phyloP scores from a whole-genome alignment of 1,140 invertebrate genomes.

The Zaprionus davidi region DNA sequence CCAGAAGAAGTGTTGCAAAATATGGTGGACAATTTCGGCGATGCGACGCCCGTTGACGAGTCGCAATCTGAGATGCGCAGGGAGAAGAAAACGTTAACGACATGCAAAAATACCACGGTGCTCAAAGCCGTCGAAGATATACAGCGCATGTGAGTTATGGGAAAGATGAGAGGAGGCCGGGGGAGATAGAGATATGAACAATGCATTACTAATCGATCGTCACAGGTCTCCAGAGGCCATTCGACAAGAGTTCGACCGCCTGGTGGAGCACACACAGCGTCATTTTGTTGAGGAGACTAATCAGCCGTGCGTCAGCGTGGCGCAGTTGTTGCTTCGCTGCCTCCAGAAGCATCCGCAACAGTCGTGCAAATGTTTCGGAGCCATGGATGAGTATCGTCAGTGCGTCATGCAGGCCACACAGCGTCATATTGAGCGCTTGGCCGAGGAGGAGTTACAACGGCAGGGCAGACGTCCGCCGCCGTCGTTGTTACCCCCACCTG shows the following conservation, averaged over 20 bases:
- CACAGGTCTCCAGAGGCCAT: slow-evolving; percentile 49
- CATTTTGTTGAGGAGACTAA: slow-evolving; percentile 22
- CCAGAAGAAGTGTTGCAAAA: not conserved
- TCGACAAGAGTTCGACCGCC: slow-evolving; percentile 54
- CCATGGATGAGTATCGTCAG: slow-evolving; percentile 57
- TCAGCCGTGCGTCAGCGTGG: slow-evolving; percentile 46
- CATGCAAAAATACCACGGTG: slow-evolving; percentile 5
- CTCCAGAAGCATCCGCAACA: slow-evolving; percentile 34
- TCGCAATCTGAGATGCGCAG: not conserved
- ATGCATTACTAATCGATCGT: not conserved
- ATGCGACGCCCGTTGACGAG: not conserved
- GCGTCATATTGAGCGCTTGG: slow-evolving; percentile 36
- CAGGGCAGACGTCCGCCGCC: not conserved
- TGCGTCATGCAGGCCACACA: slow-evolving; percentile 55
- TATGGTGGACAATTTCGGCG: not conserved
- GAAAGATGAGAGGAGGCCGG: too few relatives aligned
- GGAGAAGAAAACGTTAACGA: not conserved
- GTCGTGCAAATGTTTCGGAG: slow-evolving; percentile 47
- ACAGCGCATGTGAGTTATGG: slow-evolving; percentile 56
- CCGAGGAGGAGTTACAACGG: not conserved
- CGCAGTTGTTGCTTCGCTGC: slow-evolving; percentile 39
- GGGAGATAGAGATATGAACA: not conserved
- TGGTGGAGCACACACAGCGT: slow-evolving; percentile 26
- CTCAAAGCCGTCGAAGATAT: slow-evolving; percentile 55
- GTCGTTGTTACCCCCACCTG: slow-evolving; percentile 29